Percentiles rank a stretch among this genome's conserved stretches.
Evolutionary conservation across 1,140 invertebrate species (phyloP).

Genomic region (Aphaenogaster ashmeadi): DNA sequence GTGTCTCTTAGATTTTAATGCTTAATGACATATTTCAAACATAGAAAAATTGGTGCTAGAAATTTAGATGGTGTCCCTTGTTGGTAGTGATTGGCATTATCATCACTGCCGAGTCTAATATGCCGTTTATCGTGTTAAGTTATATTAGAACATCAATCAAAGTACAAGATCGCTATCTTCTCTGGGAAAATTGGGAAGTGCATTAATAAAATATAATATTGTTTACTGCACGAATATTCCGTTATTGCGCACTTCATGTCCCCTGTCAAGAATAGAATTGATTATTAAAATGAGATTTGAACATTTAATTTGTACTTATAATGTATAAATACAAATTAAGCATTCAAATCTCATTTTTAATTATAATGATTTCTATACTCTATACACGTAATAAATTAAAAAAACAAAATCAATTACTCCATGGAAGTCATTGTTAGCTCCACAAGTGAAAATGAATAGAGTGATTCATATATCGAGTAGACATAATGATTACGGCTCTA

Average conservation of each 20-base stretch:
- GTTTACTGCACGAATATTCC: slow-evolving; percentile 4
- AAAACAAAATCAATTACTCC: slow-evolving; percentile 17
- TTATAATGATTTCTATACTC: background rate
- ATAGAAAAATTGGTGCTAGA: background rate
- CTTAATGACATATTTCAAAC: background rate
- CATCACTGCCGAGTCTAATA: slow-evolving; percentile 71
- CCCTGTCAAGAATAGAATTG: background rate
- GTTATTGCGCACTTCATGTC: background rate
- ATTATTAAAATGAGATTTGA: no score
- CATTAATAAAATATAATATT: slow-evolving; percentile 7
- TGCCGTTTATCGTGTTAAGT: slow-evolving; percentile 51
- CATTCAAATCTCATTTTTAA: slow-evolving; percentile 5
- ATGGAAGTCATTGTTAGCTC: background rate
- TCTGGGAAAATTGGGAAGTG: background rate
- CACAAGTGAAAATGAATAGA: background rate
- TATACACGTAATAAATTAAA: background rate
- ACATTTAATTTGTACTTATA: no score
- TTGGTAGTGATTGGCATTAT: slow-evolving; percentile 62
- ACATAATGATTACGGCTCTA: background rate
- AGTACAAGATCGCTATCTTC: slow-evolving; percentile 15
- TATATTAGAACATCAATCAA: slow-evolving; percentile 65
- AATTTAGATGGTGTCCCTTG: background rate
- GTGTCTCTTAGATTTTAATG: no score
- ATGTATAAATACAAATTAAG: background rate
- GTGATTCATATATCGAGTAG: background rate